Conservation (phyloP, 2,888 invertebrate genomes). For the Drosophila picticornis region DNA sequence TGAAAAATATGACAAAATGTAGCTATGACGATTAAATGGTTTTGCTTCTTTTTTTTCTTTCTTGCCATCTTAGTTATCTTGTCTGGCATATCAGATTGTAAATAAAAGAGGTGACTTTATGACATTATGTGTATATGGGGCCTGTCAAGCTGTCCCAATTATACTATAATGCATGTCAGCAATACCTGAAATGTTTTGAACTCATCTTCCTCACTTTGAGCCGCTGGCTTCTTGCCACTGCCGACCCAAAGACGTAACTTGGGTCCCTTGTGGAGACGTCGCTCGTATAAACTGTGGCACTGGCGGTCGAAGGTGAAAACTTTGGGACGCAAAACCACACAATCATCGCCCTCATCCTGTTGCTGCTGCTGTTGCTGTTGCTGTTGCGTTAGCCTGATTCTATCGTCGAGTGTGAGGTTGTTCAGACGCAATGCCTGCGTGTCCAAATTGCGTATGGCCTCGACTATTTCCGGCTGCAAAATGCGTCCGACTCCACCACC, state of each 20-base stretch:
- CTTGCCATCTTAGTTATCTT: slow-evolving; percentile 5
- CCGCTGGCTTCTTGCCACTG: slow-evolving; percentile 34
- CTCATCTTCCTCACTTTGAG: slow-evolving; percentile 56
- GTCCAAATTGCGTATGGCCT: slow-evolving; percentile 82
- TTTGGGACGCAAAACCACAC: slow-evolving; percentile 68
- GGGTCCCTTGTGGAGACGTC: slow-evolving; percentile 77
- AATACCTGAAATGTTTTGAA: slow-evolving; percentile 63
- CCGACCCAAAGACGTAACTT: slow-evolving; percentile 77
- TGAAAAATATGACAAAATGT: neutral
- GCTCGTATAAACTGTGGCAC: slow-evolving; percentile 72
- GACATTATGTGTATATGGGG: slow-evolving; percentile 11
- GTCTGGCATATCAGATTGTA: slow-evolving; percentile 27
- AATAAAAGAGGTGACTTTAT: slow-evolving; percentile 9
- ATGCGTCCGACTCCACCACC: slow-evolving; percentile 55
- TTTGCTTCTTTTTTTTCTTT: neutral
- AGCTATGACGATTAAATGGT: slow-evolving; percentile 7
- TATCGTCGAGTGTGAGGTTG: slow-evolving; percentile 71
- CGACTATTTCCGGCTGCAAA: slow-evolving; percentile 80
- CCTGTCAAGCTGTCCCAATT: slow-evolving; percentile 40
- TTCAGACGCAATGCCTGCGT: slow-evolving; percentile 78
- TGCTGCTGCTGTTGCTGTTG: slow-evolving; percentile 1
- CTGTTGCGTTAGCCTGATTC: slow-evolving; percentile 21
- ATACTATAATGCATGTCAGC: slow-evolving; percentile 22
- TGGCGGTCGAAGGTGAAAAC: slow-evolving; percentile 38
- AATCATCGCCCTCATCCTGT: slow-evolving; percentile 41